A percentile compares a stretch with the other conserved stretches of the same genome.
phyloP scores from a whole-genome alignment of 2,888 invertebrate genomes.

The Cryptophagus acutangulus region DNA sequence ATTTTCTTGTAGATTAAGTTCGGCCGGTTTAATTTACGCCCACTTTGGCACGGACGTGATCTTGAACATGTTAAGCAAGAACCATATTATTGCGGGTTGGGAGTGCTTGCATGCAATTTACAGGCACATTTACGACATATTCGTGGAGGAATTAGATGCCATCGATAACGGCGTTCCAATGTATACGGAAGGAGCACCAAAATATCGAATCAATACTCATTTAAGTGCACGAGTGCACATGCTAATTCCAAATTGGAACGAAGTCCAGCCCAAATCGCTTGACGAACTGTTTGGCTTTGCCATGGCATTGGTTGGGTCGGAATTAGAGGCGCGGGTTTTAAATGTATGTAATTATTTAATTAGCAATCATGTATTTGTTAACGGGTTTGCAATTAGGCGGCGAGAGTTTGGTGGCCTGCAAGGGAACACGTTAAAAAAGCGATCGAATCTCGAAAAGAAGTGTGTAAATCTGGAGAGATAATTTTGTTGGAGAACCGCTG shows the following conservation, averaged over 20 bases:
- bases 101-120: constrained; percentile 57
- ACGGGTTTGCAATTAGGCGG: constrained; percentile 50
- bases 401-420: constrained; percentile 82
- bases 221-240: constrained; percentile 69
- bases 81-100: constrained; percentile 47
- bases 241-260: constrained; percentile 84
- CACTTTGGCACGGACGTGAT: constrained; percentile 84
- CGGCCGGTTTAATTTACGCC: constrained; percentile 88
- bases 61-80: constrained; percentile 51
- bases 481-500: constrained; percentile 65
- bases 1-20: constrained; percentile 68
- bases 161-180: constrained; percentile 95
- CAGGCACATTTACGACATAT: constrained; percentile 73
- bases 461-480: constrained; percentile 77
- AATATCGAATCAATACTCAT: constrained; percentile 74
- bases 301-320: constrained; percentile 68
- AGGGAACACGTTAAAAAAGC: constrained; percentile 70
- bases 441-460: constrained; percentile 60
- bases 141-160: constrained; percentile 92
- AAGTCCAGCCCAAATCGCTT: constrained; percentile 46
- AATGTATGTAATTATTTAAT: constrained; percentile 32
- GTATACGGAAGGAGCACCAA: constrained; percentile 62
- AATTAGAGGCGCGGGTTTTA: constrained; percentile 68
- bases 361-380: constrained; percentile 4
- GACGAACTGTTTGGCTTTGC: constrained; percentile 71